Percentiles rank a stretch among this genome's conserved stretches.
These are phyloP conservation scores for Procavia capensis DNA, from an alignment of 2,113 vertebrate genomes.

Conservation along the genomic window DNA sequence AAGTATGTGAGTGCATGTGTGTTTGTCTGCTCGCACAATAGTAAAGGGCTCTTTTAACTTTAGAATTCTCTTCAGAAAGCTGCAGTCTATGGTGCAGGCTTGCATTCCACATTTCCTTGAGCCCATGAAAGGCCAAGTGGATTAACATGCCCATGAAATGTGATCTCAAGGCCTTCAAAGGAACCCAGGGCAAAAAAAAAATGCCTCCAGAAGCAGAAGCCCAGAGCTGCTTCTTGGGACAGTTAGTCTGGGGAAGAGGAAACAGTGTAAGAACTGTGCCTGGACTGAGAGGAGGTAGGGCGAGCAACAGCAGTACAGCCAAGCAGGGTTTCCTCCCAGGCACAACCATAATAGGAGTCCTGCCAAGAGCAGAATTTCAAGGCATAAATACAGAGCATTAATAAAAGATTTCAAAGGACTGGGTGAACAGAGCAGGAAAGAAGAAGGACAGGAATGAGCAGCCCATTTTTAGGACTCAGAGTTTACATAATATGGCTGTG, in stretches of 20 bases:
- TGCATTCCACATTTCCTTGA: background rate
- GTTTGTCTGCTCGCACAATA: background rate
- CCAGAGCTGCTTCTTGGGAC: background rate
- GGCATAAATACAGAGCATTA: background rate
- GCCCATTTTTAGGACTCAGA: constrained; percentile 85
- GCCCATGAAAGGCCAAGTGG: background rate
- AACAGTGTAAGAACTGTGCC: accelerated
- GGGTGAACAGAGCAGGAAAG: background rate
- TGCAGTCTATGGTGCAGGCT: too few relatives aligned
- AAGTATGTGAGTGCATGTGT: accelerated
- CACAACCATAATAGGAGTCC: constrained; percentile 21
- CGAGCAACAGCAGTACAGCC: background rate
- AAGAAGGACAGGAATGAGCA: constrained; percentile 80
- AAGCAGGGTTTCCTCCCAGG: background rate
- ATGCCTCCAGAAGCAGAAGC: background rate
- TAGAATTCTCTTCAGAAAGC: background rate
- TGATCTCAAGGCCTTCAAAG: background rate
- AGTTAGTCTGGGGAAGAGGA: background rate
- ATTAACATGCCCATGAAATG: background rate
- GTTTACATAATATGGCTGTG: constrained; percentile 84
- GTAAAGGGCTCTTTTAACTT: background rate
- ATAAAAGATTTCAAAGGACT: constrained; percentile 39
- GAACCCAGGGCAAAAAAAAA: background rate
- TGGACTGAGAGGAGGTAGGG: background rate
- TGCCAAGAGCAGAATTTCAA: background rate